Evolutionary conservation across 2,888 invertebrate species (phyloP), one percentile per base, ranked within the genome.

Genomic region (Standfussiana lucernea): DNA sequence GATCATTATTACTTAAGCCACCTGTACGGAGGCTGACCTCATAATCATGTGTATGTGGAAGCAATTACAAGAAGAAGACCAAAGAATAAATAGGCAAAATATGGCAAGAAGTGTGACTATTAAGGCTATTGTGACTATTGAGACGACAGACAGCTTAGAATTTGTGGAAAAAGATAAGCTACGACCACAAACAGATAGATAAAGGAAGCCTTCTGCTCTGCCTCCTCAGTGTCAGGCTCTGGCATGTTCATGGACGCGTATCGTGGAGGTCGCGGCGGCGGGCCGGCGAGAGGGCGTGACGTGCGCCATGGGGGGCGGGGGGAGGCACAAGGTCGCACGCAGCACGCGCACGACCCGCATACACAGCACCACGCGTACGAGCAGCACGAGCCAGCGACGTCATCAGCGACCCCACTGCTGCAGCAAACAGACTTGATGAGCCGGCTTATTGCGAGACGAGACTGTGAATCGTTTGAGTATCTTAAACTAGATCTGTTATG

Each of bases 261-360:
- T 68, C 72, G 69, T 13, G 47, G 74, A 80, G 76, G 83, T 83
- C 8, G 47, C 28, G n/a, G 37, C 1, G n/a, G n/a, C 40, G 47
- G 59, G 61, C 66, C 59, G 47, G 45, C 32, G 37, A 35, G 7
- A 15, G 13, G 65, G 40, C 69, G 72, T 72, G 70, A 71, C 72
- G 64, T 21, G 47, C 4, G 47, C n/a, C 13, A n/a, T 0, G 13
- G 15, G 18, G 65, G 35, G 32, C 21, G 66, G 40, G 40, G 11
- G 62, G 67, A 37, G 45, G 45, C 13, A 47, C 88, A 88, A 88
- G 86, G 86, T 87, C 87, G 32, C 87, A 67, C 76, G 74, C 79
- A 67, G 47, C n/a, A 18, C 50, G 70, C 53, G 45, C 75, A 73
- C 72, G 84, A 56, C 40, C 61, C 45, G 85, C 75, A 72, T 72